Base-by-base conservation (phyloP, 2,888 invertebrate genomes). In the Gymnoscelis rufifasciata region DNA sequence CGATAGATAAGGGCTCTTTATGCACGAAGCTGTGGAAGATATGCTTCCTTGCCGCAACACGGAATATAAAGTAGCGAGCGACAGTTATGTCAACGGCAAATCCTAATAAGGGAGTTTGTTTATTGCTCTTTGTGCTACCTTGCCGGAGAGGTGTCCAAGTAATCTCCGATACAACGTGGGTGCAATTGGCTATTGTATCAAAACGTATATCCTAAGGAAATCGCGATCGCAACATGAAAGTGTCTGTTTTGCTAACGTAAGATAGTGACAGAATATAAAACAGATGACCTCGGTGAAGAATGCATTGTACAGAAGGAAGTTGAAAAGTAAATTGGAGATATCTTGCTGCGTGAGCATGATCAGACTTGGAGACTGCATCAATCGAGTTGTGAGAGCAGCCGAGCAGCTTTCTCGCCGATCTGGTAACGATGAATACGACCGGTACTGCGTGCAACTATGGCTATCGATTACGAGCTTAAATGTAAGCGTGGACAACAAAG, bases 321-420 rank as follows among this genome's bases (percentile, higher is more conserved):
- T 27, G 26, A 31, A 35, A 35, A 39, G 27, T 42, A 47, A 51
- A 41, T 46, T 38, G 47, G 36, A 50, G 39, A 52, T 43, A 60
- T 57, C 56, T 56, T 57, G 54, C 59, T 51, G 57, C 59, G 54
- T 62, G 52, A 62, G 56, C 62, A 60, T 55, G 60, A 57, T 52
- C 57, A 58, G 54, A 60, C 57, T 63, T 59, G 64, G 61, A 62
- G 66, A 67, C 69, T 56, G 73, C 74, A 76, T 75, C 77, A 74
- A 76, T 74, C 66, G 66, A 57, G 61, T 46, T 69, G 73, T 70
- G 77, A 83, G 86, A 84, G 81, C 74, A 74, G 71, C 74, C 59
- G 60, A 60, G 68, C 82, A 79, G 84, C 86, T 86, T 86, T 86
- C 86, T 71, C 81, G 71, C 51, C 68, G 74, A 69, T 78, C 76